A percentile compares a stretch with the other conserved stretches of the same genome.
Conservation (phyloP, 2,888 invertebrate species). For the Diaperis boleti region DNA sequence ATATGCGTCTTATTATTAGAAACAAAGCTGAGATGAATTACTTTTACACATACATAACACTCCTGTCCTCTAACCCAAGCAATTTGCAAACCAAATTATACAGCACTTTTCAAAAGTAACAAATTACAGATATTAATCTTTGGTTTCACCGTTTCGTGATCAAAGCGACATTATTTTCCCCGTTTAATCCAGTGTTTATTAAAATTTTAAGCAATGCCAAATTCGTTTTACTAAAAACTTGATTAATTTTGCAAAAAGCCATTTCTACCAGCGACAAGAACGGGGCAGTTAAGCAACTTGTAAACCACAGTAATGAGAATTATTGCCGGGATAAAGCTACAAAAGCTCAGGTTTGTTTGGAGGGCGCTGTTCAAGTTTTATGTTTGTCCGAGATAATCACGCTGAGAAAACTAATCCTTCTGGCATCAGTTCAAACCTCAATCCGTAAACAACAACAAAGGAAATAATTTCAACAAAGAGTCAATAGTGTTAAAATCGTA, state of each 20-base stretch:
- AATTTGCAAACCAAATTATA: not conserved
- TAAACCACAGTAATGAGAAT: constrained; percentile 23
- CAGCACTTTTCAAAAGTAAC: not conserved
- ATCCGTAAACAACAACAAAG: constrained; percentile 23
- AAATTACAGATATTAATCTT: constrained; percentile 1
- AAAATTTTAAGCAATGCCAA: not conserved
- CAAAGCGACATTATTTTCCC: too few relatives aligned
- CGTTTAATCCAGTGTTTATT: not conserved
- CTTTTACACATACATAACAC: too few relatives aligned
- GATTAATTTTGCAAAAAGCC: constrained; percentile 12
- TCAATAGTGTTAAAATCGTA: not conserved
- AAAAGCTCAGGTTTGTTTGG: constrained; percentile 8
- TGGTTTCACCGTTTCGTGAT: constrained; percentile 4
- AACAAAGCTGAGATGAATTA: too few relatives aligned
- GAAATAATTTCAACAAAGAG: not conserved
- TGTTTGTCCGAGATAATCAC: constrained; percentile 16
- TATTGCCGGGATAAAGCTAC: constrained; percentile 23
- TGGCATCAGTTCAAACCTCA: constrained; percentile 23
- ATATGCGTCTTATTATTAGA: too few relatives aligned
- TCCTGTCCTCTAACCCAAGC: not conserved
- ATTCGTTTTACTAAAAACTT: not conserved
- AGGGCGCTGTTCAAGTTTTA: constrained; percentile 18
- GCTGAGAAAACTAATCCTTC: not conserved
- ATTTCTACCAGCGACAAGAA: constrained; percentile 14
- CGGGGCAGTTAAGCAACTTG: constrained; percentile 19